Base-by-base conservation (phyloP, 2,113 vertebrate genomes). In the Pygoscelis adeliae region DNA sequence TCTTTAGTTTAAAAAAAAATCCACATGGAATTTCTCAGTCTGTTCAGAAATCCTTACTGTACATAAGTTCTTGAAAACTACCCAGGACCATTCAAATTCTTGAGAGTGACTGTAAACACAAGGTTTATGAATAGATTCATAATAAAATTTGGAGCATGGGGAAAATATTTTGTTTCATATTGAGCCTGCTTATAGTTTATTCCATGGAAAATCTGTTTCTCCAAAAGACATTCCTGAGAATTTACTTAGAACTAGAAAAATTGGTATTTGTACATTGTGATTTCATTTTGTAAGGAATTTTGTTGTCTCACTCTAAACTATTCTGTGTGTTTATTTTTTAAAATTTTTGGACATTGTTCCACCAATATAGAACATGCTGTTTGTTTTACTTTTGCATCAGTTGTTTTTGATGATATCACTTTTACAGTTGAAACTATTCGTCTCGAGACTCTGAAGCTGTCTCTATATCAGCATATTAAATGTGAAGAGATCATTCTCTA, bases 261-360 rank as follows among this genome's bases (percentile, higher is more conserved):
- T 2, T 14, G 4, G 2, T 34, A 14, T 70, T 58, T 0, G 0
- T 34, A 50, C 4, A 23, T 38, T 66, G 13, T 34, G 15, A 38
- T 73, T 46, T 80, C 6, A 59, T 73, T 52, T 52, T 52, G 11
- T 72, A 79, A 52, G 32, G 12, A 38, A 58, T 44, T 79, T 50
- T 8, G 23, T 71, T 78, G 21, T 38, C 21, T 65, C 7, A 27
- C 7, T 78, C 17, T 13, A 58, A 36, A 56, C 5, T 65, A 21
- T 52, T 79, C 7, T 22, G 2, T 40, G 16, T 62, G 23, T 36
- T 42, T 50, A 18, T 34, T 38, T 69, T 89, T 46, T 29, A 0
- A 11, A 36, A 6, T 26, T n/a, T 34, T 46, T 73, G 11, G 11
- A 30, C 15, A 34, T 50, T 32, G 9, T 80, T 73, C 34, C 20